phyloP scores from a whole-genome alignment of 2,797 vertebrate species.

The Selene dorsalis region DNA sequence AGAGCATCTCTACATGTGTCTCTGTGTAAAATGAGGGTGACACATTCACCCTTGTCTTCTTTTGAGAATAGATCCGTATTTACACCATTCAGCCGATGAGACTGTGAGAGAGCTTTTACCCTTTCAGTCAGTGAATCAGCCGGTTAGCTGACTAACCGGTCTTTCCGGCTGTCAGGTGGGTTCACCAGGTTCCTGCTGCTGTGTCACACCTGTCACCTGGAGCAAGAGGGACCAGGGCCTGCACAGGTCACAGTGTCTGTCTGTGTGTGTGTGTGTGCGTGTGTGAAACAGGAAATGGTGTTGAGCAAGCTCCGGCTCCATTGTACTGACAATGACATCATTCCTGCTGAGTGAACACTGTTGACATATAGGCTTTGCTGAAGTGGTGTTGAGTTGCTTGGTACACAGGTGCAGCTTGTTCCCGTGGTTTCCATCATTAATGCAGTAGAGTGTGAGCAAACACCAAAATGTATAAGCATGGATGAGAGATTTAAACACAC shows the following conservation, averaged over 20 bases:
- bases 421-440: slow-evolving; percentile 32
- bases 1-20: slow-evolving; percentile 24
- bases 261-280: no score
- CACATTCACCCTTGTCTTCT: slow-evolving; percentile 43
- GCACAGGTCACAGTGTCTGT: slow-evolving; percentile 20
- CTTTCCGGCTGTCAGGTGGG: slow-evolving; percentile 58
- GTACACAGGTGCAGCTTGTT: slow-evolving; percentile 33
- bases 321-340: slow-evolving; percentile 40
- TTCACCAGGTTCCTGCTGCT: slow-evolving; percentile 50
- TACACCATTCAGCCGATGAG: slow-evolving; percentile 34
- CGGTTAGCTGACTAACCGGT: slow-evolving; percentile 64
- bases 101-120: slow-evolving; percentile 38
- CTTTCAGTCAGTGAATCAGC: slow-evolving; percentile 64
- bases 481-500: background rate
- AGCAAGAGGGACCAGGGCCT: slow-evolving; percentile 23
- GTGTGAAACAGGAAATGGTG: slow-evolving; percentile 54
- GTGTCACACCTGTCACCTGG: slow-evolving; percentile 73
- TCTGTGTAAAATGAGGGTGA: slow-evolving; percentile 48
- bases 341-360: slow-evolving; percentile 57
- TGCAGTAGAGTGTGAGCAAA: slow-evolving; percentile 11
- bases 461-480: background rate
- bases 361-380: slow-evolving; percentile 55
- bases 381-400: slow-evolving; percentile 54
- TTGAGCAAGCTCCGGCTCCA: slow-evolving; percentile 35
- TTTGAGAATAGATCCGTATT: slow-evolving; percentile 43